Evolutionary conservation across 2,797 vertebrate genomes (phyloP).

Genomic region (Melopsittacus undulatus): DNA sequence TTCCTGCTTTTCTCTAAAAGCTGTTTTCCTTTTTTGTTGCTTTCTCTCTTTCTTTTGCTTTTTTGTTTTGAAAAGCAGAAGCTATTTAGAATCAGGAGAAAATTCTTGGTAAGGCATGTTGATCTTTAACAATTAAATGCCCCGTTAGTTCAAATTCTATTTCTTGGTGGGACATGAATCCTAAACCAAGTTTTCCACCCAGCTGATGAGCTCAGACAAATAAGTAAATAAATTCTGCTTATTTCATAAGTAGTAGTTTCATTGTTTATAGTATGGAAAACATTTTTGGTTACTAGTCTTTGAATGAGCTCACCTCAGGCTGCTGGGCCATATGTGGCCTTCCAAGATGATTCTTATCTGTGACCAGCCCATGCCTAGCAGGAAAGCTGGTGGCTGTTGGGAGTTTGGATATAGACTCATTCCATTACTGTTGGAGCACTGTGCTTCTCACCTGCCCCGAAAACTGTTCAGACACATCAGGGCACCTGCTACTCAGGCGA

Average conservation of each 20-base stretch:
- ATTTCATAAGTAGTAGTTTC: background rate
- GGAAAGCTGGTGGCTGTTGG: background rate
- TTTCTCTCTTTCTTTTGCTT: background rate
- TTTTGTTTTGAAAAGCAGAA: background rate
- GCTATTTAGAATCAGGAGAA: background rate
- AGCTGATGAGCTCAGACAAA: background rate
- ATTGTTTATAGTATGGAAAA: background rate
- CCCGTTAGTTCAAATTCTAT: background rate
- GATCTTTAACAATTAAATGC: background rate
- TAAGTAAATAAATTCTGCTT: background rate
- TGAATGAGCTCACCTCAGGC: background rate
- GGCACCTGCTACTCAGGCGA: background rate
- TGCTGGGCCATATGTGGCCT: background rate
- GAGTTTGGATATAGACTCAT: background rate
- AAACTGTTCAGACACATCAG: background rate
- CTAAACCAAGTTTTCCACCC: background rate
- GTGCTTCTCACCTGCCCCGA: background rate
- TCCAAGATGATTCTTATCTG: background rate
- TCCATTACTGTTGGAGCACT: background rate
- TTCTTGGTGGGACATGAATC: background rate
- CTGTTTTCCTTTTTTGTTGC: background rate
- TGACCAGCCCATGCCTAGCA: background rate
- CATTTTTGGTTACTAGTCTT: background rate
- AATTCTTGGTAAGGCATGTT: background rate
- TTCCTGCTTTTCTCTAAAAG: background rate